Evolutionary conservation across 2,113 vertebrate genomes (phyloP).

Genomic region (Mugil cephalus): DNA sequence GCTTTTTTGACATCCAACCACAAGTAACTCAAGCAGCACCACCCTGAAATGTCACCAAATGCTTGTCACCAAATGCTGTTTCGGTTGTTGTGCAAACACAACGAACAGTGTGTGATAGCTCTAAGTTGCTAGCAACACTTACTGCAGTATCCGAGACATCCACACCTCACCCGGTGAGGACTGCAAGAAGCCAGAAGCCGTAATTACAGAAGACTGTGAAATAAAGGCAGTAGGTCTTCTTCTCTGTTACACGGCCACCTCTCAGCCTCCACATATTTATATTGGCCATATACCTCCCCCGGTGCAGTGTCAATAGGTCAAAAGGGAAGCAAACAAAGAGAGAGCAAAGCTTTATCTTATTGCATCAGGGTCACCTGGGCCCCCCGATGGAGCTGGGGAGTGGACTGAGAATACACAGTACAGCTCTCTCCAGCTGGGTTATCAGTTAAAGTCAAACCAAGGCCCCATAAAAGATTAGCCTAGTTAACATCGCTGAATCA

Average conservation of each 20-base stretch:
- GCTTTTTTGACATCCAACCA: background rate
- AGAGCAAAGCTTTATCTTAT: conserved; percentile 59
- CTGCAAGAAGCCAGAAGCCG: conserved; percentile 66
- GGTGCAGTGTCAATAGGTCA: conserved; percentile 45
- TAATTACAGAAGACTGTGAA: conserved; percentile 1
- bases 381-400: conserved; percentile 16
- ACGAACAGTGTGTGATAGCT: background rate
- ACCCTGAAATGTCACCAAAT: background rate
- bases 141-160: conserved; percentile 65
- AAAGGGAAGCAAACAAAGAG: conserved; percentile 43
- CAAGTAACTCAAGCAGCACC: background rate
- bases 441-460: conserved; percentile 69
- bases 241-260: conserved; percentile 15
- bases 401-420: background rate
- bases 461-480: conserved; percentile 70
- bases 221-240: conserved; percentile 1
- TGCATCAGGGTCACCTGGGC: conserved; percentile 27
- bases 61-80: background rate
- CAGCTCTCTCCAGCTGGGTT: conserved; percentile 30
- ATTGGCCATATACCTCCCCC: conserved; percentile 29
- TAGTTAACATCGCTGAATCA: conserved; percentile 50
- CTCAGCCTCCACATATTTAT: conserved; percentile 9
- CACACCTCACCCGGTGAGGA: conserved; percentile 60
- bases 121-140: conserved; percentile 54
- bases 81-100: conserved; percentile 6